phyloP scores from a whole-genome alignment of 2,113 vertebrate species.

The Bufo bufo region DNA sequence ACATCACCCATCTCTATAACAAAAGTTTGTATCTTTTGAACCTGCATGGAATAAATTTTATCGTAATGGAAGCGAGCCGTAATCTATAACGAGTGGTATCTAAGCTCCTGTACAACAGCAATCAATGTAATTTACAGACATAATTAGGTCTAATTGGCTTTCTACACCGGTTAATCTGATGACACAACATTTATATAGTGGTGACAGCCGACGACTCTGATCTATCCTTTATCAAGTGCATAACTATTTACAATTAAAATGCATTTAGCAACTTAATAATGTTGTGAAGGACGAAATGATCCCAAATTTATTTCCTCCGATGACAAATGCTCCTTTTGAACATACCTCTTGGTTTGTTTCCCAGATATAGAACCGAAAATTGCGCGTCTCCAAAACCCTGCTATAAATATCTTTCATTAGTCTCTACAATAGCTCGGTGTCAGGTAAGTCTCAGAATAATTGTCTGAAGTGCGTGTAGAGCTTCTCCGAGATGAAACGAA shows the following conservation, averaged over 20 bases:
- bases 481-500: neutral
- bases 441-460: slow-evolving; percentile 3
- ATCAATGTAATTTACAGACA: slow-evolving; percentile 32
- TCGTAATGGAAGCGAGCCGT: neutral
- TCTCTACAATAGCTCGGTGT: slow-evolving; percentile 12
- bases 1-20: too few relatives aligned
- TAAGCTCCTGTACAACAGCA: neutral
- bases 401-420: slow-evolving; percentile 31
- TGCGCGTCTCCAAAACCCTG: neutral
- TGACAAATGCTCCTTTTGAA: slow-evolving; percentile 20
- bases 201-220: slow-evolving; percentile 13
- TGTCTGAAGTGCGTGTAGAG: neutral
- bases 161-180: slow-evolving; percentile 2
- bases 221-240: neutral
- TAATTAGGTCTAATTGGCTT: slow-evolving; percentile 40
- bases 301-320: slow-evolving; percentile 23
- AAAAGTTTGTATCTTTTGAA: neutral
- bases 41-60: neutral
- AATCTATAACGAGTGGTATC: neutral
- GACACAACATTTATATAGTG: slow-evolving; percentile 33
- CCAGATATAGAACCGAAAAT: slow-evolving; percentile 12
- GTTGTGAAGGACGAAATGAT: slow-evolving; percentile 15
- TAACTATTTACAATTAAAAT: slow-evolving; percentile 27
- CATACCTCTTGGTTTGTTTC: slow-evolving; percentile 42
- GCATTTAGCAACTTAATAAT: slow-evolving; percentile 24